Evolutionary conservation across 2,888 invertebrate species (phyloP).

Genomic region (Eubasilissa splendida): DNA sequence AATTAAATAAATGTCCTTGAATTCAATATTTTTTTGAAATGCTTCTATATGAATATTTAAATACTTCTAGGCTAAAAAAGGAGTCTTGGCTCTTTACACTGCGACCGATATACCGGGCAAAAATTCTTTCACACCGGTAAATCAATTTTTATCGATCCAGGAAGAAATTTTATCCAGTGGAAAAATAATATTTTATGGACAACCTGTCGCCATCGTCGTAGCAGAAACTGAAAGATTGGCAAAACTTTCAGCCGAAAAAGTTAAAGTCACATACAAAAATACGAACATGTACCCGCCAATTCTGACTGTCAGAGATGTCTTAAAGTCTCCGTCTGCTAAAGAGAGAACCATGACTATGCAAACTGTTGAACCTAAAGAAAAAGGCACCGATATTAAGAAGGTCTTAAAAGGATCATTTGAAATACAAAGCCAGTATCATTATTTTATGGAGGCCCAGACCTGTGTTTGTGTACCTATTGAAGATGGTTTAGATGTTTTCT

Average conservation of each 20-base stretch:
- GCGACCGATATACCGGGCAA: conserved; percentile 81
- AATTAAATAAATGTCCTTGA: too few relatives aligned
- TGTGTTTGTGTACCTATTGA: conserved; percentile 78
- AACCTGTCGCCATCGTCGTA: conserved; percentile 82
- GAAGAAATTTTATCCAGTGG: conserved; percentile 75
- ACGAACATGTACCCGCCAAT: conserved; percentile 66
- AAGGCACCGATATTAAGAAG: conserved; percentile 67
- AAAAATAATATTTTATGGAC: conserved; percentile 77
- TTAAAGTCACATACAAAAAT: conserved; percentile 73
- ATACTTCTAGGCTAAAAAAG: conserved; percentile 73
- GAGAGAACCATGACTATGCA: conserved; percentile 66
- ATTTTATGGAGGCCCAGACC: conserved; percentile 83
- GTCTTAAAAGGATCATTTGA: conserved; percentile 73
- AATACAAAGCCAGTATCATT: conserved; percentile 81
- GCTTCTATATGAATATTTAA: conserved; percentile 43
- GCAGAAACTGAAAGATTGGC: conserved; percentile 77
- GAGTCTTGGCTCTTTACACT: conserved; percentile 77
- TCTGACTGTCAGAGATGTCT: conserved; percentile 69
- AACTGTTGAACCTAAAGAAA: conserved; percentile 63
- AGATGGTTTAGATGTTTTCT: conserved; percentile 77
- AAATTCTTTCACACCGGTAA: conserved; percentile 72
- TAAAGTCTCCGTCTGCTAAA: conserved; percentile 67
- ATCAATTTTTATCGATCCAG: conserved; percentile 60
- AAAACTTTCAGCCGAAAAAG: conserved; percentile 71
- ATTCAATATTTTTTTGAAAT: too few relatives aligned